A percentile compares a stretch with the other conserved stretches of the same genome.
Conservation (phyloP, 1,140 invertebrate species). For the Formica selysi region DNA sequence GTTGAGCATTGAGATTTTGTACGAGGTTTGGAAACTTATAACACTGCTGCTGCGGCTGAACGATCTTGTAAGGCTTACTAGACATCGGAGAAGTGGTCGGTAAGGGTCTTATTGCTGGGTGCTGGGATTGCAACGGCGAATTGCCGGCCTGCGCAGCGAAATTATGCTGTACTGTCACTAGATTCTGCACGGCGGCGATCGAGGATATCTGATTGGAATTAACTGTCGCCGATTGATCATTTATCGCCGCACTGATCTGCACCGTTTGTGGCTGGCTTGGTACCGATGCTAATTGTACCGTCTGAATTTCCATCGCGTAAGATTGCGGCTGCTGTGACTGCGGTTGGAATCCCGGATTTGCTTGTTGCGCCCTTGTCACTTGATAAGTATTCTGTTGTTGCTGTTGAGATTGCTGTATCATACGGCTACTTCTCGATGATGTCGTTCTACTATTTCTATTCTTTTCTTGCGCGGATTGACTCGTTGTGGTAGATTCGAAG, state of each 20-base stretch:
- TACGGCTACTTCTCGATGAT: slow-evolving; percentile 74
- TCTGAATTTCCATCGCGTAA: slow-evolving; percentile 81
- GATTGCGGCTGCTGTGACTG: slow-evolving; percentile 68
- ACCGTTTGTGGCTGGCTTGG: slow-evolving; percentile 70
- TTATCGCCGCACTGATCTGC: slow-evolving; percentile 73
- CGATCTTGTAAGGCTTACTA: slow-evolving; percentile 81
- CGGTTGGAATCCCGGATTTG: slow-evolving; percentile 75
- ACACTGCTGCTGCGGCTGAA: slow-evolving; percentile 78
- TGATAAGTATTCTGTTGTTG: slow-evolving; percentile 76
- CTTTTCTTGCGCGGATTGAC: slow-evolving; percentile 77
- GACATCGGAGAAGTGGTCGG: slow-evolving; percentile 71
- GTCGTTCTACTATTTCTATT: slow-evolving; percentile 76
- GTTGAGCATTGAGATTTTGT: slow-evolving; percentile 83
- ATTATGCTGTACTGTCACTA: slow-evolving; percentile 75
- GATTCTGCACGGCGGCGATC: slow-evolving; percentile 71
- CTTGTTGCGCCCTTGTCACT: slow-evolving; percentile 60
- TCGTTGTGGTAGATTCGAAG: slow-evolving; percentile 74
- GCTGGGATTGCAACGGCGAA: slow-evolving; percentile 69
- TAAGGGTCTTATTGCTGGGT: slow-evolving; percentile 76
- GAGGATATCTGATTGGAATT: slow-evolving; percentile 73
- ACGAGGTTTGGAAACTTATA: slow-evolving; percentile 85
- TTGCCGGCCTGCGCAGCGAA: slow-evolving; percentile 65
- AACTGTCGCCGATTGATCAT: slow-evolving; percentile 68
- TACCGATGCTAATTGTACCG: slow-evolving; percentile 73
- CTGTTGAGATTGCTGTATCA: slow-evolving; percentile 78